Base-by-base conservation (phyloP, 2,797 vertebrate genomes). In the Enteromius trimaculatus region DNA sequence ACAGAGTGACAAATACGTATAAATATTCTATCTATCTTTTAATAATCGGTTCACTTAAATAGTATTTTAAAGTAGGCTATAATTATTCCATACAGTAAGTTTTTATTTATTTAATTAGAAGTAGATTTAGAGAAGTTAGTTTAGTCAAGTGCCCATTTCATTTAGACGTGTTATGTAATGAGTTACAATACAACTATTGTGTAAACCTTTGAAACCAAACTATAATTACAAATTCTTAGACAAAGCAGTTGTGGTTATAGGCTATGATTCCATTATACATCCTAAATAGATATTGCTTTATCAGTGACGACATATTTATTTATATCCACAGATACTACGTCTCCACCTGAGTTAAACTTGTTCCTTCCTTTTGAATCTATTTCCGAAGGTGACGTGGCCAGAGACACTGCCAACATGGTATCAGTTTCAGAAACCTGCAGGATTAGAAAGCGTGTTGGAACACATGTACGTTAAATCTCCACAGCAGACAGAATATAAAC, bases 381-480 rank as follows among this genome's bases (percentile, higher is more conserved):
- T 77, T 82, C 72, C 29, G 23, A 49, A 4, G 4, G 37, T 82
- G 81, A 58, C 17, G 49, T 58, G 10, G 10, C 17, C 16, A 39
- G n/a, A 49, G 70, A 7, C 17, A 23, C 11, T 76, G 60, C 71
- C 44, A 55, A 76, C 47, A 29, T 10, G 31, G 72, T 76, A 37
- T 82, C 72, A 68, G 26, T 39, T 82, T 82, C 49, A 66, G 62
- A 68, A 76, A 58, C 10, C 37, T 31, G 34, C 19, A 29, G 47
- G 47, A 58, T 77, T 68, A 76, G 81, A 51, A 64, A 65, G 44
- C 44, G 5, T 53, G 60, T 65, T 29, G 16, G 31, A 68, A 76
- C 16, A 3, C n/a, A 11, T 17, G 14, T 72, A 55, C 3, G 7
- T 53, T 76, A 44, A 75, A 76, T 55, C 29, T 76, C 42, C 71